phyloP scores from a whole-genome alignment of 1,140 invertebrate genomes.

The Hetaerina americana region DNA sequence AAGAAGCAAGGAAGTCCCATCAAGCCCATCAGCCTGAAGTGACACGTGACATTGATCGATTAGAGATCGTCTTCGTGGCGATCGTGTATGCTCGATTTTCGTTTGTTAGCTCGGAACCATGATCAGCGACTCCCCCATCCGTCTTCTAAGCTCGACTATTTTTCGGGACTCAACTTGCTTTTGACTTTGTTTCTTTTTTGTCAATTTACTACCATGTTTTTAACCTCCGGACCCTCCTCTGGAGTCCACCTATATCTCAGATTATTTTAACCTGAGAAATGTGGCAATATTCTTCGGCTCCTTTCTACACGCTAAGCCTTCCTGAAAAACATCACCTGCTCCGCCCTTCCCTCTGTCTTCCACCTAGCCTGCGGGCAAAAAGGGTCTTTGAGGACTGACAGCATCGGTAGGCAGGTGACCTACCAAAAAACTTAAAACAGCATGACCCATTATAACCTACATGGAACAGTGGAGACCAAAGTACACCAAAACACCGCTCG shows the following conservation, averaged over 20 bases:
- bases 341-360: background rate
- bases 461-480: background rate
- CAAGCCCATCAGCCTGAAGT: background rate
- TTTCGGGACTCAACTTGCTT: too few species aligned
- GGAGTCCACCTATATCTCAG: background rate
- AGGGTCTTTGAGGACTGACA: background rate
- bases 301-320: background rate
- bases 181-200: background rate
- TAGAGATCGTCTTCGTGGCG: background rate
- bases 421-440: background rate
- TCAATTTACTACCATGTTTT: background rate
- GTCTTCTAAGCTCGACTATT: too few species aligned
- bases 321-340: background rate
- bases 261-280: background rate
- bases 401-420: background rate
- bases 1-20: too few species aligned
- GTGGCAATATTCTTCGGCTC: background rate
- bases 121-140: background rate
- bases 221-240: background rate
- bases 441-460: too few species aligned
- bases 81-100: background rate
- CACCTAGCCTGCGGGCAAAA: background rate
- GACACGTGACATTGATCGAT: background rate
- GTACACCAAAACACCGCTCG: too few species aligned
- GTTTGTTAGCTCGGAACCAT: background rate